Evolutionary conservation across 2,113 vertebrate genomes (phyloP).

Genomic region (Apteryx mantelli): DNA sequence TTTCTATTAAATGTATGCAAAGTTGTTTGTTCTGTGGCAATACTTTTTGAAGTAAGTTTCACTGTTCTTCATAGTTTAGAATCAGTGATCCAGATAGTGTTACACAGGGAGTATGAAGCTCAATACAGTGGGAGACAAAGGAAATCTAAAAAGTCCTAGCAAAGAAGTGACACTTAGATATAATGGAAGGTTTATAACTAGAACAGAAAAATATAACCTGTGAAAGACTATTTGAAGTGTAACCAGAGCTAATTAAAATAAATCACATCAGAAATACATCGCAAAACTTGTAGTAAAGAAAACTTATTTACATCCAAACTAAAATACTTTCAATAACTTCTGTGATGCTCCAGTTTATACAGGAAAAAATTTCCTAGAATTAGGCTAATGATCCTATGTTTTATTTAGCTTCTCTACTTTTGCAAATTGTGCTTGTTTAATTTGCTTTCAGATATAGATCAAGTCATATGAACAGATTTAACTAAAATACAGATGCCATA

Average conservation of each 20-base stretch:
- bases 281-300: background rate
- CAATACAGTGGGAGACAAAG: background rate
- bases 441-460: background rate
- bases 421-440: background rate
- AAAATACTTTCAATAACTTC: background rate
- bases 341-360: background rate
- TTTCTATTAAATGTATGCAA: background rate
- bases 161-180: background rate
- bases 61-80: background rate
- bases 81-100: rapidly evolving
- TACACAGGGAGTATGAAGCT: background rate
- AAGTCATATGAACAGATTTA: background rate
- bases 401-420: background rate
- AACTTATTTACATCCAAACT: background rate
- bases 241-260: background rate
- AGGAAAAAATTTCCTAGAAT: background rate
- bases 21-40: background rate
- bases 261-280: background rate
- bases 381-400: background rate
- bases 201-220: background rate
- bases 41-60: background rate
- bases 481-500: background rate
- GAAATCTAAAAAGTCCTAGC: background rate
- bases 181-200: background rate
- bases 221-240: background rate